Evolutionary conservation across 2,888 invertebrate genomes (phyloP), one percentile per base, ranked within the genome.

Genomic region (Dendrolimus houi): DNA sequence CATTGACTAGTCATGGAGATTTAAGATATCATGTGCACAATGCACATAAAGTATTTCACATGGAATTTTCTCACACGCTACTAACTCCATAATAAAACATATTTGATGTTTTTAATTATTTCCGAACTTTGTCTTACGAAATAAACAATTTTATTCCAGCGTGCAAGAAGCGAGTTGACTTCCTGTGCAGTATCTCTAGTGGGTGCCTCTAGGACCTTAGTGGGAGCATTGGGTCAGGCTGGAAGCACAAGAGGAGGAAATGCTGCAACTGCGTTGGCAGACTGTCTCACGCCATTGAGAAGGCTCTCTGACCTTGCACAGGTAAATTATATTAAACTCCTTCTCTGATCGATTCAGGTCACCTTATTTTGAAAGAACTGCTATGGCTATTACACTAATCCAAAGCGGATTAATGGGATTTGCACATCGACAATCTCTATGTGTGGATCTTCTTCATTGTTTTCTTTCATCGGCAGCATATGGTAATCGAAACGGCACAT

Each of bases 151-250:
- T 56, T 53, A 8, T 47, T 1, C 0, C 77, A 94, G 93, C 91
- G 92, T 54, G 94, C 95, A 0, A 94, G 95, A 76, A 95, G 96
- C 69, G 94, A 95, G 76, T 85, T 97, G 62, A 95, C 96, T 1
- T 92, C 94, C 1, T 96, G 96, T 77, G 95, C 96, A 0, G 92
- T 96, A 62, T 93, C 95, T 53, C 92, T 97, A 72, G 97, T 97
- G 57, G 95, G 96, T 0, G 94, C 96, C 10, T 96, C 96, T 12
- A 95, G 97, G 62, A 90, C 95, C 61, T 90, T 97, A 57, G 97
- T 97, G 55, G 95, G 96, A 54, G 95, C 96, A 57, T 94, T 96
- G 81, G 96, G 96, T 0, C 92, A 93, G 57, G 89, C 92, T 17
- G 78, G 92, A 55, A 87, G 93, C 1, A 63, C 60, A 12, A 59